Conservation (phyloP, 2,113 vertebrate species). For the Barbus barbus region DNA sequence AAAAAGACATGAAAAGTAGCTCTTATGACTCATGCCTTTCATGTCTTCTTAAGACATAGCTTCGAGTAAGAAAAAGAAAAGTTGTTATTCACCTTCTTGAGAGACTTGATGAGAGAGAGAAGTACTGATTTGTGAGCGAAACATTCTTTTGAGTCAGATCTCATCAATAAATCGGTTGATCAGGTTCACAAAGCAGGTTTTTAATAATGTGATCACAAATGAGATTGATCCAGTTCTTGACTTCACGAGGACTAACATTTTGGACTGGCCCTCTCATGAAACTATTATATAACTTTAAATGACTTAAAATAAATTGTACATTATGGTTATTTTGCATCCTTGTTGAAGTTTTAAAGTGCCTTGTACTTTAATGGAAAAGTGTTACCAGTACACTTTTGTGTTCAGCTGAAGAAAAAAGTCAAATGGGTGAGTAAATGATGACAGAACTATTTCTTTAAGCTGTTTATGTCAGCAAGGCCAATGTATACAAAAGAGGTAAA, state of each 20-base stretch:
- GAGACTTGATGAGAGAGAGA: neutral
- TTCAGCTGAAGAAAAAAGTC: neutral
- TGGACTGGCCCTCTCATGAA: neutral
- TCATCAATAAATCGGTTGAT: neutral
- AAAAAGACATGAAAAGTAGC: neutral
- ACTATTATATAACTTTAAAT: neutral
- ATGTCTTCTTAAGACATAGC: neutral
- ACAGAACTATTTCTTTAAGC: neutral
- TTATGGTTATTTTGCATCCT: neutral
- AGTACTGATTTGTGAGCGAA: neutral
- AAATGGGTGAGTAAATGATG: neutral
- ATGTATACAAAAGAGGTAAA: slow-evolving; percentile 17
- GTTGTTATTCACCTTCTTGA: neutral
- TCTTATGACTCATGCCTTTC: neutral
- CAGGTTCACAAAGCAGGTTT: neutral
- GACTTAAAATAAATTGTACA: too few relatives aligned
- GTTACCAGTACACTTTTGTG: neutral
- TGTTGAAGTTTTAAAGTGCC: neutral
- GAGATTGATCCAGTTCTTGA: neutral
- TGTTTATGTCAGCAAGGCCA: neutral
- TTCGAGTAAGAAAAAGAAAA: neutral
- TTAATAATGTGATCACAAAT: neutral
- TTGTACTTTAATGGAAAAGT: neutral
- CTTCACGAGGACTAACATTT: neutral
- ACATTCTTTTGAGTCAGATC: neutral